phyloP scores from a whole-genome alignment of 2,797 vertebrate species.

The Chloroceryle amazona region DNA sequence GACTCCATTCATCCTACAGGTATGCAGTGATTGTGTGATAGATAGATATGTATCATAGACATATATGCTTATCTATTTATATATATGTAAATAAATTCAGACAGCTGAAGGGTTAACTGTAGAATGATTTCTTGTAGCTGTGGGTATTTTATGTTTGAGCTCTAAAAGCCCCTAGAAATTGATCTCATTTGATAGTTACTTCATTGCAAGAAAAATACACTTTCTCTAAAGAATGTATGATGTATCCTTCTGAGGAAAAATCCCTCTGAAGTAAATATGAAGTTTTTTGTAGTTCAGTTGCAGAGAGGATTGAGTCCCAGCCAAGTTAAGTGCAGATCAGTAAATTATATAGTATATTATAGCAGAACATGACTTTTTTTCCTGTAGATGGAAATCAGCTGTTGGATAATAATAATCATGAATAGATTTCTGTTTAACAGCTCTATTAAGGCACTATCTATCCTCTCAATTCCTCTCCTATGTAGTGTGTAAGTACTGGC shows the following conservation, averaged over 20 bases:
- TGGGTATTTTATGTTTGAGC: background rate
- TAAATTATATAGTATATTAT: background rate
- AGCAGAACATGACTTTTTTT: background rate
- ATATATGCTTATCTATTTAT: background rate
- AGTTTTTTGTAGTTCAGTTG: background rate
- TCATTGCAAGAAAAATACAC: background rate
- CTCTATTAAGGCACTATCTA: conserved; percentile 1
- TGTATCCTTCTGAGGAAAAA: background rate
- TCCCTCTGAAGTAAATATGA: background rate
- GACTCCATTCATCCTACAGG: background rate
- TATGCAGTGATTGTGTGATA: background rate
- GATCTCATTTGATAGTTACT: background rate
- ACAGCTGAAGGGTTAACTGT: background rate
- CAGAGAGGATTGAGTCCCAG: background rate
- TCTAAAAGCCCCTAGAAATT: background rate
- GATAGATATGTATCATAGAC: background rate
- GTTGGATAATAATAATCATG: conserved; percentile 19
- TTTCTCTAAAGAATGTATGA: background rate
- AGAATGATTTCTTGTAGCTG: background rate
- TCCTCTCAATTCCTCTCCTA: background rate
- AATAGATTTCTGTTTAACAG: conserved; percentile 24
- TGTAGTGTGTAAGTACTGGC: background rate
- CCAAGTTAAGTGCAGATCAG: background rate
- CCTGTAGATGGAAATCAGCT: background rate
- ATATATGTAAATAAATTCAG: background rate